phyloP scores from a whole-genome alignment of 2,797 vertebrate genomes.

The Gymnothorax reevesii region DNA sequence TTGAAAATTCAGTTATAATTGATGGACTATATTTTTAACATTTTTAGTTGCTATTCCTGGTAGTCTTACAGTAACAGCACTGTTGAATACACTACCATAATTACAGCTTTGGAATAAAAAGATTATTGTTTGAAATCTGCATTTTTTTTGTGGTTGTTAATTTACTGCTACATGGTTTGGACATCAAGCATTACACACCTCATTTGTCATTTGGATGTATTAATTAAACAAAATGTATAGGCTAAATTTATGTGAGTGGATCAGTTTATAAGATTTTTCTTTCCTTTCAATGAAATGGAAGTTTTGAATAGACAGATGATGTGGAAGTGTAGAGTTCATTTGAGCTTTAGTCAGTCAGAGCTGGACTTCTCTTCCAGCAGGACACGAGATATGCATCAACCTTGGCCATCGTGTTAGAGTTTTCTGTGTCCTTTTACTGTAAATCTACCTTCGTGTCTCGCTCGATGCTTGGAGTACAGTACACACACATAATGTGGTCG shows the following conservation, averaged over 20 bases:
- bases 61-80: constrained; percentile 33
- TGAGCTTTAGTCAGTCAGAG: too few species aligned
- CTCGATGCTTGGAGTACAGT: too few species aligned
- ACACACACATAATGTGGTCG: too few species aligned
- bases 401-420: too few species aligned
- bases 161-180: neutral
- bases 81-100: constrained; percentile 10
- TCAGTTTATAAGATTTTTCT: neutral
- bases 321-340: too few species aligned
- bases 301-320: neutral
- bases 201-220: too few species aligned
- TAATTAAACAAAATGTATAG: neutral
- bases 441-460: too few species aligned
- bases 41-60: constrained; percentile 44
- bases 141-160: constrained; percentile 45
- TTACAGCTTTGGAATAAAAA: constrained; percentile 7
- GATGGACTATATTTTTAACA: constrained; percentile 33
- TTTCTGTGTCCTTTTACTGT: too few species aligned
- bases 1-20: constrained; percentile 30
- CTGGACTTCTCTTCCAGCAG: too few species aligned
- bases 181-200: neutral
- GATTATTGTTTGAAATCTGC: constrained; percentile 34
- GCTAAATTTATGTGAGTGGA: neutral
- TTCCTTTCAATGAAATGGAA: neutral
- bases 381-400: too few species aligned